phyloP scores from a whole-genome alignment of 2,888 invertebrate genomes.

The Chromoteleia sp. region DNA sequence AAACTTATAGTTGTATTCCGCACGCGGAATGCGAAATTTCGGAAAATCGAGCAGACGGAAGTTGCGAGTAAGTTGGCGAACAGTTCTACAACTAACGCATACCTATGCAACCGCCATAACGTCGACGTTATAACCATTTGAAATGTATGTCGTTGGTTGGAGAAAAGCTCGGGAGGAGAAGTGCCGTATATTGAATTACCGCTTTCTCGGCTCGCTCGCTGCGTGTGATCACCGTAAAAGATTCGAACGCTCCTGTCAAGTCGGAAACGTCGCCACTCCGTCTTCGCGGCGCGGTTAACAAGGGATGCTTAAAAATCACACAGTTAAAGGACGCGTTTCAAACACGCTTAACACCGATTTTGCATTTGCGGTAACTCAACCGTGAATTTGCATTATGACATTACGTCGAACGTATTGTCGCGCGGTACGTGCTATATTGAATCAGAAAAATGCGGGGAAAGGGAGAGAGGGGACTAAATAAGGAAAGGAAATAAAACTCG shows the following conservation, averaged over 20 bases:
- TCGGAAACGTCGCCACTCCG: slow-evolving; percentile 37
- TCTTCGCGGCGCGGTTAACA: slow-evolving; percentile 48
- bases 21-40: slow-evolving; percentile 77
- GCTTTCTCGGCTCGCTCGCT: slow-evolving; percentile 48
- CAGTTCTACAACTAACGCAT: slow-evolving; percentile 67
- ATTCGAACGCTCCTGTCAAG: slow-evolving; percentile 56
- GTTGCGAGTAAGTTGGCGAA: slow-evolving; percentile 63
- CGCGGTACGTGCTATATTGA: slow-evolving; percentile 4
- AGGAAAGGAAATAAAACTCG: background rate
- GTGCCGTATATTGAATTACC: slow-evolving; percentile 72
- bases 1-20: slow-evolving; percentile 71
- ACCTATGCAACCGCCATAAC: slow-evolving; percentile 60
- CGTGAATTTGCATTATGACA: slow-evolving; percentile 36
- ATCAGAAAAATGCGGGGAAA: background rate
- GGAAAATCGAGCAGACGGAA: slow-evolving; percentile 72
- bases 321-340: slow-evolving; percentile 23
- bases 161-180: slow-evolving; percentile 60
- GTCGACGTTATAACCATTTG: slow-evolving; percentile 66
- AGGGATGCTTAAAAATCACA: slow-evolving; percentile 38
- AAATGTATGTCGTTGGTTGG: slow-evolving; percentile 69
- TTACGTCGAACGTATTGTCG: slow-evolving; percentile 25
- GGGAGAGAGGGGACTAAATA: too few species aligned
- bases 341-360: slow-evolving; percentile 33
- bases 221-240: slow-evolving; percentile 64
- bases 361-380: slow-evolving; percentile 24